Evolutionary conservation across 2,113 vertebrate species (phyloP), one percentile per base, ranked within the genome.

Genomic region (Eleginops maclovinus): DNA sequence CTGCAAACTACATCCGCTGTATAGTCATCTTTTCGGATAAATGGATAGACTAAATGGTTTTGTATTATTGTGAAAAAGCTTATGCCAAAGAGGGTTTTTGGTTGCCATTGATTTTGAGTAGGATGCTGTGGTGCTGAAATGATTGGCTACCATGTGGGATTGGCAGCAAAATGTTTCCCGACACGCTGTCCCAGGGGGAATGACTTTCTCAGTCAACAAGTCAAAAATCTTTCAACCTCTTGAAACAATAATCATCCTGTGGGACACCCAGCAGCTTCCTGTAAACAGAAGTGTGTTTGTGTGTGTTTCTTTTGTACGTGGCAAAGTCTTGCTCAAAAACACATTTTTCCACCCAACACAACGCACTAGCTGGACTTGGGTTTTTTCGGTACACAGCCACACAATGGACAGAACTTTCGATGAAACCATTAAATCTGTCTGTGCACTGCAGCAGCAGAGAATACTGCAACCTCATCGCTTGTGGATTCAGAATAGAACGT

Each of bases 71-170:
- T 77, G 72, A 82, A 56, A 43, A 67, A 70, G 26, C 11, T n/a
- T 17, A 4, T 59, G 26, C 31, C 61, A 77, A 72, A 50, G 6
- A 36, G 31, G 31, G 43, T 67, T 17, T 74, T 53, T 55, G 50
- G 1, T 72, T 43, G 26, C 11, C 24, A 90, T 87, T 85, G 88
- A 87, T 89, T 92, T 83, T 84, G 50, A 75, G 64, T 59, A 64
- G 61, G 72, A 66, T 85, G 36, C 53, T 4, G 24, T 58, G 22
- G 44, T 72, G 73, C 82, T 72, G 71, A 88, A 79, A 85, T 82
- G 79, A 85, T 81, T 87, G 84, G 64, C 47, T 79, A 78, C 70
- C 56, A 62, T 82, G 72, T 75, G 72, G 62, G 82, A 84, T 81
- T 76, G 70, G 82, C 79, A 87, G 72, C 31, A 58, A 73, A 87